Conservation (phyloP, 1,140 invertebrate genomes). For the Microplitis demolitor region DNA sequence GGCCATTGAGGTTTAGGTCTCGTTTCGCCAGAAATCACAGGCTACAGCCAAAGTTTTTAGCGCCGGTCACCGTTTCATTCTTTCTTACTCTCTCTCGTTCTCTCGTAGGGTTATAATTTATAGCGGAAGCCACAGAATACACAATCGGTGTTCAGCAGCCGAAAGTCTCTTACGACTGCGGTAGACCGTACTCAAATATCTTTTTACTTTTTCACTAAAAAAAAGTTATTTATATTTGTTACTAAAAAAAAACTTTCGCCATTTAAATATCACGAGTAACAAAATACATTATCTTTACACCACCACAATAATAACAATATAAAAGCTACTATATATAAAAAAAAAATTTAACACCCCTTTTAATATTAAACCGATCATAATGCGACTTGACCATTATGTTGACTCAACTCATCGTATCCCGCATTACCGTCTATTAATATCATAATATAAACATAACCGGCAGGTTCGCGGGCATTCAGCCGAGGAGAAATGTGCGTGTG, state of each 20-base stretch:
- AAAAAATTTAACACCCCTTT: constrained; percentile 8
- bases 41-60: constrained; percentile 14
- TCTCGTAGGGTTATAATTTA: constrained; percentile 52
- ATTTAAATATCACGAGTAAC: too few species aligned
- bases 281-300: too few species aligned
- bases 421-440: constrained; percentile 59
- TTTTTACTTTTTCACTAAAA: neutral
- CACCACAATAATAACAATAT: neutral
- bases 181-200: neutral
- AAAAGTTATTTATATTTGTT: neutral
- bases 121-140: constrained; percentile 40
- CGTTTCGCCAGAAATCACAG: constrained; percentile 44
- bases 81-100: constrained; percentile 12
- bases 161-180: neutral
- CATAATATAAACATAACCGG: constrained; percentile 60
- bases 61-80: constrained; percentile 18
- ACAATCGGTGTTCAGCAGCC: neutral
- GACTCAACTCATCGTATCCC: constrained; percentile 19
- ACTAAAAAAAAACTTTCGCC: too few species aligned
- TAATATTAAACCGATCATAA: neutral
- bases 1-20: neutral
- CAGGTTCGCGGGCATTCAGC: constrained; percentile 36
- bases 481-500: neutral
- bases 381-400: constrained; percentile 12
- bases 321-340: neutral